Evolutionary conservation across 1,140 invertebrate species (phyloP), one percentile per base, ranked within the genome.

Genomic region (Drosophila willistoni): DNA sequence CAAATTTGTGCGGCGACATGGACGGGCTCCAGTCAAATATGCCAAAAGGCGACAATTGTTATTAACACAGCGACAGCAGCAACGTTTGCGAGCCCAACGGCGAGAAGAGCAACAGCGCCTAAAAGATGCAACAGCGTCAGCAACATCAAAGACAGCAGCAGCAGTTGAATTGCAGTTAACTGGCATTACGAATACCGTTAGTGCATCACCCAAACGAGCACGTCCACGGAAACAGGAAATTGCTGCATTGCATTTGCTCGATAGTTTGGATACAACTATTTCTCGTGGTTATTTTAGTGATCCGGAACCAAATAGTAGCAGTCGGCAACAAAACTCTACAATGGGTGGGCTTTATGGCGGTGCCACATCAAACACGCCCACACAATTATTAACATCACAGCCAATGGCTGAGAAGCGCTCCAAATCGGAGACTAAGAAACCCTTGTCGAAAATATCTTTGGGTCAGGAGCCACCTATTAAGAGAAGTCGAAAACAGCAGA

Each of bases 201-300:
- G 70, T 47, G 68, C 79, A 0, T 91, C 90, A 59, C 90, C 85
- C 0, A 87, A 91, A 42, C 72, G 85, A 1, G 81, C 80, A 1
- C 77, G 77, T 34, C 75, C 81, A 2, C 68, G 77, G 10, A 91
- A 90, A 34, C 90, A 90, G 51, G 68, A 86, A 17, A 78, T 80
- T 14, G 77, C 89, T 7, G 79, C 86, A 1, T 55, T 87, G 22
- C 89, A 91, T 71, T 22, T 91, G 63, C 55, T 90, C 14, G 77
- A 75, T 6, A 63, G 73, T 42, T n/a, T 73, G 68, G 84, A 91
- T 67, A 73, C 80, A 17, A 70, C 79, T 0, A 56, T 80, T 6
- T 79, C 89, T 10, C 84, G 90, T 1, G 91, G 91, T 1, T 92
- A 92, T 41, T 92, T 91, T 56, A 92, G 91, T n/a, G 91, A 92